These are phyloP conservation scores for Eriocheir sinensis DNA, from an alignment of 1,140 invertebrate genomes.

Conservation along the genomic window DNA sequence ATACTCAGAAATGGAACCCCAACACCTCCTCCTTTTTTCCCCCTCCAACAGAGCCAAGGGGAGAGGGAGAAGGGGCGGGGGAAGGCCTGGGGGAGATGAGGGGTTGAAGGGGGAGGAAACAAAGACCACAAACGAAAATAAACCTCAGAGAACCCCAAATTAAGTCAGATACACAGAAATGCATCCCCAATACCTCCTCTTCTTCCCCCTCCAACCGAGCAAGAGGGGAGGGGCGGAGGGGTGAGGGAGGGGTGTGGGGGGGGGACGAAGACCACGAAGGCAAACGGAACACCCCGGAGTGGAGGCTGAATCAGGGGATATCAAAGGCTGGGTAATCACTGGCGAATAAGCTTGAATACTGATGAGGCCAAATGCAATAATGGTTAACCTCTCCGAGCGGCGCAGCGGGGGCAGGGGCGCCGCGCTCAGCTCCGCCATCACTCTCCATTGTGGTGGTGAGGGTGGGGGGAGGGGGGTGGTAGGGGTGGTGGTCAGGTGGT, in stretches of 20 bases:
- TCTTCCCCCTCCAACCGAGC: not conserved
- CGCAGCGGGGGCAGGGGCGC: conserved; percentile 66
- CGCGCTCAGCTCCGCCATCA: conserved; percentile 54
- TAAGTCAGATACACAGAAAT: no score
- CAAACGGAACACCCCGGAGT: not conserved
- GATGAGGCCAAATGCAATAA: conserved; percentile 70
- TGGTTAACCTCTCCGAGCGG: conserved; percentile 72
- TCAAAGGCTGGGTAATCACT: conserved; percentile 67
- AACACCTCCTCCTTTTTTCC: no score
- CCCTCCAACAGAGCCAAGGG: no score
- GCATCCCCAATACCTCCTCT: not conserved
- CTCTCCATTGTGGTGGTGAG: conserved; percentile 61
- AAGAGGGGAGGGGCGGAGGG: not conserved
- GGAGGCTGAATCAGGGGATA: conserved; percentile 53
- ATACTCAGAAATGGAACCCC: no score
- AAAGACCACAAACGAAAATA: no score
- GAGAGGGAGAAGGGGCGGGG: no score
- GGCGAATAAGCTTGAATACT: conserved; percentile 71
- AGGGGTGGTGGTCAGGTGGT: not conserved
- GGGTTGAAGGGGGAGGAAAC: no score
- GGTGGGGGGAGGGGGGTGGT: not conserved
- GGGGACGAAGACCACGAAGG: not conserved
- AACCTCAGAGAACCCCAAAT: no score
- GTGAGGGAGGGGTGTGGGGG: no score
- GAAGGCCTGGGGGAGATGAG: no score